Evolutionary conservation across 2,113 vertebrate genomes (phyloP).

Genomic region (Platysteira castanea): DNA sequence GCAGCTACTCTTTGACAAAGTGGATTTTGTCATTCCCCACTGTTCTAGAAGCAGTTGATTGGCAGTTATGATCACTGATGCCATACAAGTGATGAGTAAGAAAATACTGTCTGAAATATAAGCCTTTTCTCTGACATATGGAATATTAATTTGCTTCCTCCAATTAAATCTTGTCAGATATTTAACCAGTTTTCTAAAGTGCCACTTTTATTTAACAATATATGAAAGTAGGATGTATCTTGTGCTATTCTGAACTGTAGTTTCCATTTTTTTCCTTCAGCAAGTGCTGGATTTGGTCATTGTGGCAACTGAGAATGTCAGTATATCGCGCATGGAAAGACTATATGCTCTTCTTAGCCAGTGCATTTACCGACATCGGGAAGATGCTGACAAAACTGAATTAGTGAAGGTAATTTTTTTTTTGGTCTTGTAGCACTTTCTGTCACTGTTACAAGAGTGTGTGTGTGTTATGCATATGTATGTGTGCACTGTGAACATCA

Average conservation of each 20-base stretch:
- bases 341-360: conserved; percentile 84
- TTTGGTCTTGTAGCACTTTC: neutral
- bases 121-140: neutral
- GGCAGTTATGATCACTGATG: neutral
- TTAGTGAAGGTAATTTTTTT: conserved; percentile 77
- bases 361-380: conserved; percentile 63
- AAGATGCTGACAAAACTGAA: conserved; percentile 81
- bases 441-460: neutral
- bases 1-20: neutral
- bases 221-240: neutral
- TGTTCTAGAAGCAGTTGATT: neutral
- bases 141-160: neutral
- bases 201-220: neutral
- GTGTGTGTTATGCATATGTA: neutral
- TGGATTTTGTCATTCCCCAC: neutral
- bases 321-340: conserved; percentile 84
- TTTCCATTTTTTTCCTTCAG: conserved; percentile 56
- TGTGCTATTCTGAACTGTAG: neutral
- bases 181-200: neutral
- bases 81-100: neutral
- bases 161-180: neutral
- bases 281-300: conserved; percentile 74
- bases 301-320: conserved; percentile 72
- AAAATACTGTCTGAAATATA: neutral
- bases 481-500: neutral